Conservation (phyloP, 2,113 vertebrate genomes). For the Leptobrachium ailaonicum region DNA sequence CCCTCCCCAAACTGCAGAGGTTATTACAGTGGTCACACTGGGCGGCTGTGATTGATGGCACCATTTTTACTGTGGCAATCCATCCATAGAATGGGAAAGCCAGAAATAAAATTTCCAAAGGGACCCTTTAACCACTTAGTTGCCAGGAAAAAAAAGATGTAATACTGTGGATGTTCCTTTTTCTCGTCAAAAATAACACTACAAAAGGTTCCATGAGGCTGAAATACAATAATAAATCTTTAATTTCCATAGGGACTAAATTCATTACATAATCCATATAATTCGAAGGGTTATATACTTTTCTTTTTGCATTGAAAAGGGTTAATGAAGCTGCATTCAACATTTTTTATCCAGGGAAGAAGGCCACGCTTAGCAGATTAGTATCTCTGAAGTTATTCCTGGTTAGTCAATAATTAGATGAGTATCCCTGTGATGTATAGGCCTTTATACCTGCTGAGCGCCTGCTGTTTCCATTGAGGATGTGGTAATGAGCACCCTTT, state of each 20-base stretch:
- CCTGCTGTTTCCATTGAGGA: neutral
- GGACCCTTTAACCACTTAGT: neutral
- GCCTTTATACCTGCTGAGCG: neutral
- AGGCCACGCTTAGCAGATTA: neutral
- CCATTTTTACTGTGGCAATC: conserved; percentile 30
- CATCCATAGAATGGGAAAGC: conserved; percentile 28
- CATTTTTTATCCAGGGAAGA: neutral
- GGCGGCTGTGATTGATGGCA: conserved; percentile 35
- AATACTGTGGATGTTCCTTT: neutral
- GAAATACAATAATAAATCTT: too few relatives aligned
- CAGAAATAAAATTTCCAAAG: neutral
- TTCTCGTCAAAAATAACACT: too few relatives aligned
- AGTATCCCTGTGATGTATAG: neutral
- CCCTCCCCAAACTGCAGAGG: conserved; percentile 5
- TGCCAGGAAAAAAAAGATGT: neutral
- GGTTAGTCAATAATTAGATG: neutral
- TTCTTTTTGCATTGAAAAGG: neutral
- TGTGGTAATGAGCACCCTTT: neutral
- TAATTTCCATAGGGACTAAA: too few relatives aligned
- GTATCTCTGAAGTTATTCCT: neutral
- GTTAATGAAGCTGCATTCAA: neutral
- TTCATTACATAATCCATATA: too few relatives aligned
- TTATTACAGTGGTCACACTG: conserved; percentile 36
- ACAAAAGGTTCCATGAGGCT: too few relatives aligned
- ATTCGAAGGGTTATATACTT: too few relatives aligned